These are phyloP conservation scores for Peromyscus aztecus DNA, from an alignment of 2,797 vertebrate species.

Conservation along the genomic window DNA sequence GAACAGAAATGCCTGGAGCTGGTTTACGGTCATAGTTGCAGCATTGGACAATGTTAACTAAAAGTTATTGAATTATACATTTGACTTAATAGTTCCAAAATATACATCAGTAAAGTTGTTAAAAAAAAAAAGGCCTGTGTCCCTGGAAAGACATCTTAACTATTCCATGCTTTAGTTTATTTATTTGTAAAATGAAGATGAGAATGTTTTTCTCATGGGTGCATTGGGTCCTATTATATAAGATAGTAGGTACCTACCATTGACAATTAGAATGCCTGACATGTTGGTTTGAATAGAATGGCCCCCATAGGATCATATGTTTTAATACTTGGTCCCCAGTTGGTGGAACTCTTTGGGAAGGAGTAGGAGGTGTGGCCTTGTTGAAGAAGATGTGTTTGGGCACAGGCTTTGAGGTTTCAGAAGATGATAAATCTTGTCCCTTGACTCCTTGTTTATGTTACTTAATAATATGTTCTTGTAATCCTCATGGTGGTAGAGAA, in stretches of 20 bases:
- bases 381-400: background rate
- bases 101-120: background rate
- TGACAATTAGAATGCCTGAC: background rate
- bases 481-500: background rate
- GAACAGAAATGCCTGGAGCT: background rate
- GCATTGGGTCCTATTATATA: background rate
- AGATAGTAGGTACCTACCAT: background rate
- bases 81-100: background rate
- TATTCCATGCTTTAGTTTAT: conserved; percentile 11
- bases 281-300: background rate
- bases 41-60: background rate
- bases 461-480: background rate
- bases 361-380: background rate
- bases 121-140: background rate
- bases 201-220: background rate
- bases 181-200: background rate
- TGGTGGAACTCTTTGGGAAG: background rate
- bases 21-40: background rate
- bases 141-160: background rate
- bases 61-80: background rate
- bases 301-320: background rate
- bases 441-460: background rate
- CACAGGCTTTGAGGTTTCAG: background rate
- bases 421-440: background rate
- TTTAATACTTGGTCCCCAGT: background rate